Percentiles rank a stretch among this genome's conserved stretches.
phyloP scores from a whole-genome alignment of 2,888 invertebrate species.

The Apamea anceps region DNA sequence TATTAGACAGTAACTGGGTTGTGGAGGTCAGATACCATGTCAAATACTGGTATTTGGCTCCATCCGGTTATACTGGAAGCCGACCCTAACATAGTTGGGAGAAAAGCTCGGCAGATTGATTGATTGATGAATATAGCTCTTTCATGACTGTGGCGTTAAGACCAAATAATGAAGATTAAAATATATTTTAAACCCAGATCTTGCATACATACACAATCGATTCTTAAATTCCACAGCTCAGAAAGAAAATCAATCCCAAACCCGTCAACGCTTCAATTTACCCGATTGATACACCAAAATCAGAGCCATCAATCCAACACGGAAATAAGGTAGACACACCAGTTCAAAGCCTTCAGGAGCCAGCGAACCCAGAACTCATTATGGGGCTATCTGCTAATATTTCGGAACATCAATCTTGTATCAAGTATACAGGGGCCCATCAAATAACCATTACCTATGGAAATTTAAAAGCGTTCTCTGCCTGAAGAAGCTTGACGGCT shows the following conservation, averaged over 20 bases:
- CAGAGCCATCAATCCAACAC: slow-evolving; percentile 26
- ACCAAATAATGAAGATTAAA: neutral
- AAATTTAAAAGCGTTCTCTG: slow-evolving; percentile 59
- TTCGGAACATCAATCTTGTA: slow-evolving; percentile 79
- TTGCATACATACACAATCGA: neutral
- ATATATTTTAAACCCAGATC: neutral
- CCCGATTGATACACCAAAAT: slow-evolving; percentile 25
- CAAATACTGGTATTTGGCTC: too few relatives aligned
- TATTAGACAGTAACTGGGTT: too few relatives aligned
- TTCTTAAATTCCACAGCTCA: neutral
- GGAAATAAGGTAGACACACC: slow-evolving; percentile 52
- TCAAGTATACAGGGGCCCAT: slow-evolving; percentile 74
- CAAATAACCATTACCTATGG: slow-evolving; percentile 78
- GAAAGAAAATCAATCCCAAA: neutral
- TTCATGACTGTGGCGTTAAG: neutral
- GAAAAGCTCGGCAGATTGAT: too few relatives aligned
- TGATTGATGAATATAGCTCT: neutral
- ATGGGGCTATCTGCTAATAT: slow-evolving; percentile 68
- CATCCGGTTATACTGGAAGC: too few relatives aligned
- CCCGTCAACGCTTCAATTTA: slow-evolving; percentile 13
- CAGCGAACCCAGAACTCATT: slow-evolving; percentile 65
- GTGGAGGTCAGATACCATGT: too few relatives aligned
- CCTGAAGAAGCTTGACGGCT: slow-evolving; percentile 46
- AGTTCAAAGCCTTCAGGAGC: slow-evolving; percentile 51
- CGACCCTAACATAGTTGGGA: too few relatives aligned